A percentile compares a stretch with the other conserved stretches of the same genome.
phyloP scores from a whole-genome alignment of 1,140 invertebrate genomes.

The Scylla paramamosain region DNA sequence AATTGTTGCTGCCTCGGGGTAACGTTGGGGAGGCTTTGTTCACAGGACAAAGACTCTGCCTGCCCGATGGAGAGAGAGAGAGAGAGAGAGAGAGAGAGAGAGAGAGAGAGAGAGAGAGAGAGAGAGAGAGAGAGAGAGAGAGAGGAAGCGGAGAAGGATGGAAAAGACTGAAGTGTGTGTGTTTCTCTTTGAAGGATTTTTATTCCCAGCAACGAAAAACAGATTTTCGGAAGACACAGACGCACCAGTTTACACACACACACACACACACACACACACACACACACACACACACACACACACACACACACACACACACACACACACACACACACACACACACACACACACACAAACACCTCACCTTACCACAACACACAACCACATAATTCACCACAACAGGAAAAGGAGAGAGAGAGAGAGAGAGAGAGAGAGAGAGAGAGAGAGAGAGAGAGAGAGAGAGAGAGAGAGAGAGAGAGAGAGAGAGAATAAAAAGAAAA shows the following conservation, averaged over 20 bases:
- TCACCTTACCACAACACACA: no score
- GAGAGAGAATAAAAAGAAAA: no score
- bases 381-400: no score
- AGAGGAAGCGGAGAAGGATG: neutral
- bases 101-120: neutral
- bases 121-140: neutral
- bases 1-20: no score
- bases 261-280: slow-evolving; percentile 47
- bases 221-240: neutral
- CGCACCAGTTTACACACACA: slow-evolving; percentile 16
- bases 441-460: no score
- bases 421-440: no score
- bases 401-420: neutral
- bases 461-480: no score
- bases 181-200: neutral
- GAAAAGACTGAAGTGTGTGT: neutral
- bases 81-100: no score
- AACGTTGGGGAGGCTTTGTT: no score
- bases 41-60: no score
- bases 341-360: neutral
- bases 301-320: slow-evolving; percentile 7
- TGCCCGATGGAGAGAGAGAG: neutral
- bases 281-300: slow-evolving; percentile 44
- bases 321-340: neutral
- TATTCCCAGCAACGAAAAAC: neutral